These are phyloP conservation scores for Cephus nigrinus DNA, from an alignment of 2,888 invertebrate species.

Conservation along the genomic window DNA sequence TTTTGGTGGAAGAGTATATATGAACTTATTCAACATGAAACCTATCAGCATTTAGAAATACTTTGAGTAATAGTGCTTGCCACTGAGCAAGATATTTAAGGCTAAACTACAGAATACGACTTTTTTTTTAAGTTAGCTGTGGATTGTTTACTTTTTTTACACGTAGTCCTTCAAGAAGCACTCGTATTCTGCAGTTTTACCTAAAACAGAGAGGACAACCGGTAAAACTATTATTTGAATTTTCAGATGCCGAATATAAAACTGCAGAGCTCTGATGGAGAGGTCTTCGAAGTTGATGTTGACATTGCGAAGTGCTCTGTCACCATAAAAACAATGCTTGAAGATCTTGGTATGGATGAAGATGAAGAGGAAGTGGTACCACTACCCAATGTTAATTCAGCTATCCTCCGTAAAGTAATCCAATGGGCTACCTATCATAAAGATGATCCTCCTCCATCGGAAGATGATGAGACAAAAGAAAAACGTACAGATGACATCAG, in stretches of 20 bases:
- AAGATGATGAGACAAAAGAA: slow-evolving; percentile 97
- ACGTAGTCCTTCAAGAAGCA: too few species aligned
- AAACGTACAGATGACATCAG: slow-evolving; percentile 99
- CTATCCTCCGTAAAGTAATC: slow-evolving; percentile 93
- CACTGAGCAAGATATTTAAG: too few species aligned
- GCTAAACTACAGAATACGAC: too few species aligned
- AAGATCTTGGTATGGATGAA: slow-evolving; percentile 91
- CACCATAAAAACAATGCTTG: slow-evolving; percentile 98
- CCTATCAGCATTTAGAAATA: background rate
- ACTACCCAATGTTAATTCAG: slow-evolving; percentile 96
- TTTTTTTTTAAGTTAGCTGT: too few species aligned
- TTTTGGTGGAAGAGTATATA: background rate
- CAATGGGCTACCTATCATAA: slow-evolving; percentile 95
- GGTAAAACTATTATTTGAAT: slow-evolving; percentile 10
- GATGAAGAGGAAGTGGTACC: slow-evolving; percentile 96
- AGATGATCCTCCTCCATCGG: slow-evolving; percentile 94
- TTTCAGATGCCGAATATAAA: slow-evolving; percentile 92
- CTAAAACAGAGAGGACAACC: background rate
- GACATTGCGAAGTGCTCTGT: slow-evolving; percentile 98
- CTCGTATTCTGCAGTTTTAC: too few species aligned
- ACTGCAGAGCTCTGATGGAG: slow-evolving; percentile 94
- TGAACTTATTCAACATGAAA: background rate
- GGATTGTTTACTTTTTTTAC: too few species aligned
- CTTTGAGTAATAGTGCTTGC: background rate
- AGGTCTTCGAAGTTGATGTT: slow-evolving; percentile 95